A percentile compares a stretch with the other conserved stretches of the same genome.
Conservation (phyloP, 2,797 vertebrate species). For the Danio choprae region DNA sequence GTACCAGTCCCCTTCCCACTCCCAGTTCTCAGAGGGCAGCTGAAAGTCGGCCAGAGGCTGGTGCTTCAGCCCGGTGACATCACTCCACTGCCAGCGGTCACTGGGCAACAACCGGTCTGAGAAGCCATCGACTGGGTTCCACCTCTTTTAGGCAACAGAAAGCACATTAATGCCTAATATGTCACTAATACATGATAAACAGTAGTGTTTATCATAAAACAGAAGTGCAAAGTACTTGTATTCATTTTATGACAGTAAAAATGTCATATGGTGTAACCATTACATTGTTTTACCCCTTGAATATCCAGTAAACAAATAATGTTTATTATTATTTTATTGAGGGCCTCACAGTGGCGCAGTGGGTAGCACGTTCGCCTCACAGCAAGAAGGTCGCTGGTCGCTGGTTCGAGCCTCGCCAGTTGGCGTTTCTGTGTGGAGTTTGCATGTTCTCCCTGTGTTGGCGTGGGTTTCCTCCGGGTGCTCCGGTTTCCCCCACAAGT, state of each 20-base stretch:
- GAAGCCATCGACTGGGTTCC: slow-evolving; percentile 97
- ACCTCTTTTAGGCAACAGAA: slow-evolving; percentile 79
- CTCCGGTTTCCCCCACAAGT: no score
- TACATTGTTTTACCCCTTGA: neutral
- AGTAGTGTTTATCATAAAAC: neutral
- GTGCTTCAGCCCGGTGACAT: slow-evolving; percentile 89
- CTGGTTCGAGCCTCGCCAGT: no score
- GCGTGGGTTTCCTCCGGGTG: no score
- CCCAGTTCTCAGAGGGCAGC: slow-evolving; percentile 91
- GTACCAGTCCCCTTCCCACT: slow-evolving; percentile 97
- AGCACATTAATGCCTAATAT: neutral
- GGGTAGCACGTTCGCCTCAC: no score
- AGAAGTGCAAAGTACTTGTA: neutral
- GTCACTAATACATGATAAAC: neutral
- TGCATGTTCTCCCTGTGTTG: no score
- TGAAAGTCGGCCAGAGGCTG: slow-evolving; percentile 84
- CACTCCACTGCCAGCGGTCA: slow-evolving; percentile 98
- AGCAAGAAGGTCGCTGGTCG: no score
- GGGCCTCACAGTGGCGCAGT: no score
- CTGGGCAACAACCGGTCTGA: slow-evolving; percentile 92
- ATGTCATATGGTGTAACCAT: neutral
- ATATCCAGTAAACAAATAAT: neutral
- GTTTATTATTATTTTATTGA: no score
- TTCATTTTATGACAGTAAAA: neutral
- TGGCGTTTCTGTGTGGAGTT: no score